Evolutionary conservation across 2,888 invertebrate species (phyloP).

Genomic region (Aspidiotus rigidus): DNA sequence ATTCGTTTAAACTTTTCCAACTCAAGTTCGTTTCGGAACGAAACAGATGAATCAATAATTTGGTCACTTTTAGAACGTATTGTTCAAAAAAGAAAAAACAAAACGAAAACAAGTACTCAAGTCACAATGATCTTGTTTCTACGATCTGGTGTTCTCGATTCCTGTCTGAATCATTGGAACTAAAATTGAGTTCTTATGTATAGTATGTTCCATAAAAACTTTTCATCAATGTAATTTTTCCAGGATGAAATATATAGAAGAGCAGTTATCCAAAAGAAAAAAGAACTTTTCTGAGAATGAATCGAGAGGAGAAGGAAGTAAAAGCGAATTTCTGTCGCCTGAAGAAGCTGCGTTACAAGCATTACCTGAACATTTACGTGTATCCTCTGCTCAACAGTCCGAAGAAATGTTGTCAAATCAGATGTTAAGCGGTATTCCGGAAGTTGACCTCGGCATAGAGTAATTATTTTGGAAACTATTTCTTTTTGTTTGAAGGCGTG

Average conservation of each 20-base stretch:
- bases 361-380: slow-evolving; percentile 77
- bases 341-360: slow-evolving; percentile 85
- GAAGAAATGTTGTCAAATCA: slow-evolving; percentile 99
- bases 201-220: too few species aligned
- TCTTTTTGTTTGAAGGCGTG: background rate
- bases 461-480: slow-evolving; percentile 42
- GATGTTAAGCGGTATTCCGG: slow-evolving; percentile 98
- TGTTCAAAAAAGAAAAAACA: too few species aligned
- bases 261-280: slow-evolving; percentile 76
- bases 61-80: too few species aligned
- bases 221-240: background rate
- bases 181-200: too few species aligned
- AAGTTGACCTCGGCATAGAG: slow-evolving; percentile 98
- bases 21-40: background rate
- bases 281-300: slow-evolving; percentile 48
- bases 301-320: slow-evolving; percentile 43
- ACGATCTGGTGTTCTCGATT: too few species aligned
- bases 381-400: slow-evolving; percentile 75
- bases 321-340: slow-evolving; percentile 60
- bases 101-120: too few species aligned
- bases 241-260: slow-evolving; percentile 73
- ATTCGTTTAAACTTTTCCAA: background rate
- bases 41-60: too few species aligned
- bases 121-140: too few species aligned
- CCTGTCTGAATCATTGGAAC: too few species aligned